Percentiles rank a stretch among this genome's conserved stretches.
phyloP scores from a whole-genome alignment of 2,888 invertebrate genomes.

The Rhingia campestris region DNA sequence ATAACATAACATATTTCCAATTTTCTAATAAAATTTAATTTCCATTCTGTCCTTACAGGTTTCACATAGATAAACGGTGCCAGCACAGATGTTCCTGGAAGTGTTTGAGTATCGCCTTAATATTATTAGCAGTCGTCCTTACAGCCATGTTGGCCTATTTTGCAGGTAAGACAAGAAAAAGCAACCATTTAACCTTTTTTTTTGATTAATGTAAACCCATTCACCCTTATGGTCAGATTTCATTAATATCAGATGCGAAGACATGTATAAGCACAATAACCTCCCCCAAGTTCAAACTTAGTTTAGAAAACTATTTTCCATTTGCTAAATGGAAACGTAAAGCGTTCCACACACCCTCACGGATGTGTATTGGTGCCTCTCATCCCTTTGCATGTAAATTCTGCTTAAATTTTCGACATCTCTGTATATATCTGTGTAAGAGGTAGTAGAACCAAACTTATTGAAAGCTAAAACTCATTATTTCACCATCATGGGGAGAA shows the following conservation, averaged over 20 bases:
- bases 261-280: background rate
- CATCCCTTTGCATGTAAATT: constrained; percentile 19
- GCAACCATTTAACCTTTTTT: background rate
- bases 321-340: constrained; percentile 46
- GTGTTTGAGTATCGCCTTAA: constrained; percentile 96
- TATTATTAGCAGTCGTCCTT: constrained; percentile 94
- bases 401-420: background rate
- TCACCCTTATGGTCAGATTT: constrained; percentile 45
- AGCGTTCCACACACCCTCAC: background rate
- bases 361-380: background rate
- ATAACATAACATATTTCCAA: background rate
- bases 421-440: no score
- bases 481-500: constrained; percentile 49
- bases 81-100: constrained; percentile 98
- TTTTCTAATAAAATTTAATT: constrained; percentile 30
- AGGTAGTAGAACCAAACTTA: constrained; percentile 1
- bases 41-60: constrained; percentile 82
- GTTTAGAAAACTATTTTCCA: constrained; percentile 42
- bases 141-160: constrained; percentile 97
- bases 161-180: constrained; percentile 88
- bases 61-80: constrained; percentile 96
- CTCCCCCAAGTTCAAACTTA: constrained; percentile 3
- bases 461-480: constrained; percentile 65
- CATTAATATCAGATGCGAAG: constrained; percentile 42
- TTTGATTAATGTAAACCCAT: constrained; percentile 47